Percentiles rank a stretch among this genome's conserved stretches.
Evolutionary conservation across 1,140 invertebrate species (phyloP).

Genomic region (Drosophila littoralis): DNA sequence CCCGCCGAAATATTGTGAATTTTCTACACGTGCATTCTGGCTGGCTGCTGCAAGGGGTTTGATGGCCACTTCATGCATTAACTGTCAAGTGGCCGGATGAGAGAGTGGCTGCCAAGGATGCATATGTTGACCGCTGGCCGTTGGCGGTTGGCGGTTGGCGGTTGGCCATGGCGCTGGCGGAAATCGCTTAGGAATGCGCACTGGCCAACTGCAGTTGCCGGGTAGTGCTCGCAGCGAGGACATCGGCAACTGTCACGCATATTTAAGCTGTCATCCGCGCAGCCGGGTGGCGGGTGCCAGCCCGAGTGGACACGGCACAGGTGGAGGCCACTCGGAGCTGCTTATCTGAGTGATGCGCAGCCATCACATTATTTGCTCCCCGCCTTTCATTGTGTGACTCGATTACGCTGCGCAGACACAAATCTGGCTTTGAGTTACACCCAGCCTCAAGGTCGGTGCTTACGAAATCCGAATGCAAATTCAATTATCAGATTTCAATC

Average conservation of each 20-base stretch:
- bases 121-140: neutral
- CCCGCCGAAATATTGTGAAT: conserved; percentile 17
- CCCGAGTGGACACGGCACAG: neutral
- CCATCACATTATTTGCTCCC: neutral
- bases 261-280: conserved; percentile 17
- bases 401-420: neutral
- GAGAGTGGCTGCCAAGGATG: conserved; percentile 1
- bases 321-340: conserved; percentile 20
- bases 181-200: conserved; percentile 42
- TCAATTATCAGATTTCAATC: neutral
- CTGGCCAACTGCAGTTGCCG: conserved; percentile 7
- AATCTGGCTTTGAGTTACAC: conserved; percentile 29
- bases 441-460: neutral
- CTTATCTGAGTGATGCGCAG: conserved; percentile 20
- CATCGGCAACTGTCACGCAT: conserved; percentile 33
- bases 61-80: conserved; percentile 34
- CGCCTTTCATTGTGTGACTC: neutral
- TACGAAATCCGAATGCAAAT: neutral
- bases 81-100: conserved; percentile 17
- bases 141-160: neutral
- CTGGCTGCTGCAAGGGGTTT: neutral
- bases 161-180: conserved; percentile 12
- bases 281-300: too few species aligned
- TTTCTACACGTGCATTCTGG: conserved; percentile 12
- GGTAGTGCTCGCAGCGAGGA: neutral